Evolutionary conservation across 2,797 vertebrate genomes (phyloP).

Genomic region (Hoplostethus mediterraneus): DNA sequence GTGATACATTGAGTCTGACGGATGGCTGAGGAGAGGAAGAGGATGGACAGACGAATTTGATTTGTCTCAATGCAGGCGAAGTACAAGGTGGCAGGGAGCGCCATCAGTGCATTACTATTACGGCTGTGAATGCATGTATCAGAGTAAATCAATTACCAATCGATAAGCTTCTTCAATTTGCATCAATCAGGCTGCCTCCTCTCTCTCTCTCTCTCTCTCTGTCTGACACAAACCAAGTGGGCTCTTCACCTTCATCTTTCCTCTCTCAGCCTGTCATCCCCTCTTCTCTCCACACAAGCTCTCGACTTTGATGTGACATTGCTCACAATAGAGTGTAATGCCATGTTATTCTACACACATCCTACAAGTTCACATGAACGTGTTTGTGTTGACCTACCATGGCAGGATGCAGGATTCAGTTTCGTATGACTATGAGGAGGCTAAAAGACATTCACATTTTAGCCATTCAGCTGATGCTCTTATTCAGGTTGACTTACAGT

Average conservation of each 20-base stretch:
- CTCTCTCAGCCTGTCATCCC: constrained; percentile 11
- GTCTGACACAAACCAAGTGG: constrained; percentile 26
- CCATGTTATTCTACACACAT: constrained; percentile 12
- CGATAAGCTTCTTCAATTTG: constrained; percentile 79
- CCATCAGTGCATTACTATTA: constrained; percentile 49
- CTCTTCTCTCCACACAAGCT: not conserved
- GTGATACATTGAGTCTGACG: constrained; percentile 82
- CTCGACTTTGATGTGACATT: constrained; percentile 55
- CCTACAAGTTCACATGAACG: constrained; percentile 20
- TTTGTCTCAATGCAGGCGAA: constrained; percentile 76
- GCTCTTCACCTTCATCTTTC: constrained; percentile 51
- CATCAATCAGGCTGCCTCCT: constrained; percentile 71
- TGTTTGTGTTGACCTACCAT: not conserved
- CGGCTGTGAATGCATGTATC: constrained; percentile 64
- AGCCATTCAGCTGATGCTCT: no score
- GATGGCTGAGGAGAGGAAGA: constrained; percentile 73
- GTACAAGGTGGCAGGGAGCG: constrained; percentile 31
- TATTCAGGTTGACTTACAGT: no score
- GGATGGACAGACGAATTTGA: constrained; percentile 80
- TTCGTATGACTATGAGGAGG: not conserved
- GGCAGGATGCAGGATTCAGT: not conserved
- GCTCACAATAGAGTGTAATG: constrained; percentile 12
- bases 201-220: constrained; percentile 2
- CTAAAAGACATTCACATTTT: not conserved
- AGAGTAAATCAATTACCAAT: constrained; percentile 84